Evolutionary conservation across 2,797 vertebrate genomes (phyloP).

Genomic region (Malacoctenus gilli): DNA sequence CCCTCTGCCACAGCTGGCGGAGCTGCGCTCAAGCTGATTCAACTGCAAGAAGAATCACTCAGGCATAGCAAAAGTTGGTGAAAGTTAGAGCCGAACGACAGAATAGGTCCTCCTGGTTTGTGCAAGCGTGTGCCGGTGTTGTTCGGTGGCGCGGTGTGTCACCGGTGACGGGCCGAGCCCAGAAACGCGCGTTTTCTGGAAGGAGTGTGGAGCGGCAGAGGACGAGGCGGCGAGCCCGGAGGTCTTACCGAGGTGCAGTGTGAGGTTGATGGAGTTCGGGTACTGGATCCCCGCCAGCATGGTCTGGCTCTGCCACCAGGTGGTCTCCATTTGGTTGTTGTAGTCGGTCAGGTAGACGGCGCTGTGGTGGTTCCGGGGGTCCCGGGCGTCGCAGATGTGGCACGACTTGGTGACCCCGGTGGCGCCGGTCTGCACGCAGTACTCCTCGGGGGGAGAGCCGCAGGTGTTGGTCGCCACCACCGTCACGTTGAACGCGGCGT

Average conservation of each 20-base stretch:
- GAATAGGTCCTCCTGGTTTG: too few species aligned
- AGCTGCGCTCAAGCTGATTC: too few species aligned
- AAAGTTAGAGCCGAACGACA: too few species aligned
- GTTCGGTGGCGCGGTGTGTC: too few species aligned
- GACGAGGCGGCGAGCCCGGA: neutral
- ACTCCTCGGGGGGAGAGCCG: conserved; percentile 94
- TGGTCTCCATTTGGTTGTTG: conserved; percentile 96
- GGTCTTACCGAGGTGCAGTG: conserved; percentile 94
- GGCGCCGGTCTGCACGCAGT: conserved; percentile 98
- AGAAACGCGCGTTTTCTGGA: too few species aligned
- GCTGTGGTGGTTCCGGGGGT: conserved; percentile 88
- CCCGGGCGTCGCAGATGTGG: conserved; percentile 93
- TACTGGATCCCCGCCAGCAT: conserved; percentile 98
- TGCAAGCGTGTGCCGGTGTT: too few species aligned
- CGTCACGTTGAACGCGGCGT: conserved; percentile 96
- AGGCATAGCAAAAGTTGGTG: too few species aligned
- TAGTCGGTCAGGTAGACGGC: conserved; percentile 95
- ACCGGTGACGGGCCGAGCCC: too few species aligned
- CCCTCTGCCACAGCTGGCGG: too few species aligned
- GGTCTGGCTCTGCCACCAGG: conserved; percentile 99
- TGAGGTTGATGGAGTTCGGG: conserved; percentile 93
- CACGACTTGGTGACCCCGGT: conserved; percentile 98
- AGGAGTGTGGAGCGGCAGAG: neutral
- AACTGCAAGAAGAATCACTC: too few species aligned
- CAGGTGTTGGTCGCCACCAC: conserved; percentile 96